Evolutionary conservation across 2,888 invertebrate species (phyloP), one percentile per base, ranked within the genome.

Genomic region (Ditula angustiorana): DNA sequence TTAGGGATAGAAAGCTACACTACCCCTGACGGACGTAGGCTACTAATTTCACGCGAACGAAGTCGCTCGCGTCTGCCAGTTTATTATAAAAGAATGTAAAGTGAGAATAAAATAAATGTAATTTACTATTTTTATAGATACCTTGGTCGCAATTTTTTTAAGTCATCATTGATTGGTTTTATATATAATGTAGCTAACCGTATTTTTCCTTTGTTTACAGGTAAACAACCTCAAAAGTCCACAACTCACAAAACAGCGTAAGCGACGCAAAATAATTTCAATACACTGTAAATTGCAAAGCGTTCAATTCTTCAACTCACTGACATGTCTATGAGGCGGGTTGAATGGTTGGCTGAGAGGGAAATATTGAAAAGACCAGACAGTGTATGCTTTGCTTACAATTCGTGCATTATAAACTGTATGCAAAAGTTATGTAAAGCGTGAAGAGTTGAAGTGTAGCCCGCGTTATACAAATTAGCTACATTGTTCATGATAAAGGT

Each of bases 321-420:
- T 65, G 64, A 65, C 61, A 50, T 67, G 37, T 65, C 60, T 58
- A 67, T 53, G 59, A 49, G 33, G 10, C 50, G 7, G 23, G 26
- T 11, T 63, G 63, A 49, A 63, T 49, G 47, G 46, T 30, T 26
- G 28, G 64, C 55, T 50, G 37, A 35, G 57, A n/a, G 50, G 61
- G 16, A 33, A 58, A 67, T 64, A 61, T 67, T 63, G 63, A 67
- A 41, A 47, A 33, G 61, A 50, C 41, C 41, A 57, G 57, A 52
- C 63, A 61, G 53, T 44, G 57, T 53, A 53, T 49, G 26, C 50
- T 19, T 19, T 62, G 56, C 56, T 56, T 56, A 56, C 53, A 55
- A 37, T 56, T 47, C 44, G 30, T 8, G 19, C 8, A 19, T 8
- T 41, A 19, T 19, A 16, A 41, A 41, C 10, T 19, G 7, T 19